phyloP scores from a whole-genome alignment of 1,140 invertebrate genomes.

The Drosophila tani region DNA sequence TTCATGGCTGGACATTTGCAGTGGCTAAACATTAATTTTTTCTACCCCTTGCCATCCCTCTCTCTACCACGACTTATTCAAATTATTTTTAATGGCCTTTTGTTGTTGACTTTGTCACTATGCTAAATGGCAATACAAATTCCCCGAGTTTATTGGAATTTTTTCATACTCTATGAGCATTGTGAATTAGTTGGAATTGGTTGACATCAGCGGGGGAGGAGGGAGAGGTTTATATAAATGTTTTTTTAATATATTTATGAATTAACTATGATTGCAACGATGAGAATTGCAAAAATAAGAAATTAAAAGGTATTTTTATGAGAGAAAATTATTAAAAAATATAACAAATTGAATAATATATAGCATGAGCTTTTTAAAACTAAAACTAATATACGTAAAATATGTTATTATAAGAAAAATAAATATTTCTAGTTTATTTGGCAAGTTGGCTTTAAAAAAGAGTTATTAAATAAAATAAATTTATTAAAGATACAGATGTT shows the following conservation, averaged over 20 bases:
- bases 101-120: slow-evolving; percentile 68
- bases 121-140: slow-evolving; percentile 70
- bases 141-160: slow-evolving; percentile 47
- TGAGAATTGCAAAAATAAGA: too few species aligned
- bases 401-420: too few species aligned
- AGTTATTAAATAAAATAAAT: too few species aligned
- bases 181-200: slow-evolving; percentile 43
- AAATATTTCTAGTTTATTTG: too few species aligned
- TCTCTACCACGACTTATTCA: slow-evolving; percentile 64
- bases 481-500: too few species aligned
- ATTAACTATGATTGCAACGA: not conserved
- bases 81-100: slow-evolving; percentile 78
- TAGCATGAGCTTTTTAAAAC: not conserved
- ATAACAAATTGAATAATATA: too few species aligned
- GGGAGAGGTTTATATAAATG: not conserved
- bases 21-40: slow-evolving; percentile 48
- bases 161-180: slow-evolving; percentile 23
- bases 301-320: too few species aligned
- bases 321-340: not conserved
- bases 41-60: slow-evolving; percentile 1
- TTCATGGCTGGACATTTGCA: slow-evolving; percentile 44
- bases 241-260: slow-evolving; percentile 10
- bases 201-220: slow-evolving; percentile 25
- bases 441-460: too few species aligned
- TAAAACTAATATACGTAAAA: too few species aligned